Percentiles rank a stretch among this genome's conserved stretches.
Conservation (phyloP, 2,888 invertebrate genomes). For the Dilophus febrilis region DNA sequence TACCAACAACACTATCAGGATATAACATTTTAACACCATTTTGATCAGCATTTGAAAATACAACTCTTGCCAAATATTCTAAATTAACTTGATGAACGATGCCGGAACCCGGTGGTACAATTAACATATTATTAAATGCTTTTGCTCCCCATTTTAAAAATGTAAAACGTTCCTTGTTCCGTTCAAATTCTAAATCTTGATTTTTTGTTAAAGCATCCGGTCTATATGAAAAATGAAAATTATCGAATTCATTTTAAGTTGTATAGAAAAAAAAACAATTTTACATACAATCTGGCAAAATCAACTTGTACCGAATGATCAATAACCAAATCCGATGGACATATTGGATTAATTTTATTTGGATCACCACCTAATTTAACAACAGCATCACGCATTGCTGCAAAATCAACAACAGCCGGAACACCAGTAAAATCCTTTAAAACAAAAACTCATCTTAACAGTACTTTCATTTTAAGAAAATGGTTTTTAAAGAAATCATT, state of each 20-base stretch:
- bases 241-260: neutral
- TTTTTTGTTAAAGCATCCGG: conserved; percentile 79
- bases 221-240: conserved; percentile 33
- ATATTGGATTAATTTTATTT: conserved; percentile 87
- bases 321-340: conserved; percentile 93
- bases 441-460: conserved; percentile 2
- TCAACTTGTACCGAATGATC: conserved; percentile 98
- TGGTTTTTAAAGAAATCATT: neutral
- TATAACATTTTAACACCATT: conserved; percentile 39
- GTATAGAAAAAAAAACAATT: too few relatives aligned
- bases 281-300: conserved; percentile 51
- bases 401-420: conserved; percentile 96
- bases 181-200: conserved; percentile 84
- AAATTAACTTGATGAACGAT: conserved; percentile 98
- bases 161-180: conserved; percentile 88
- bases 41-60: conserved; percentile 45
- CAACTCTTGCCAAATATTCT: conserved; percentile 82
- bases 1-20: conserved; percentile 89
- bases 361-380: conserved; percentile 72
- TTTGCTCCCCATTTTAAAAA: conserved; percentile 98
- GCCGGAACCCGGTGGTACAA: conserved; percentile 95
- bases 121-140: conserved; percentile 88
- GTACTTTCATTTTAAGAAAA: neutral
- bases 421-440: conserved; percentile 87
- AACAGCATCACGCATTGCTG: conserved; percentile 95